These are phyloP conservation scores for Haliclona indistincta DNA, from an alignment of 37 sponge, comb jelly and placozoan species.

Conservation along the genomic window DNA sequence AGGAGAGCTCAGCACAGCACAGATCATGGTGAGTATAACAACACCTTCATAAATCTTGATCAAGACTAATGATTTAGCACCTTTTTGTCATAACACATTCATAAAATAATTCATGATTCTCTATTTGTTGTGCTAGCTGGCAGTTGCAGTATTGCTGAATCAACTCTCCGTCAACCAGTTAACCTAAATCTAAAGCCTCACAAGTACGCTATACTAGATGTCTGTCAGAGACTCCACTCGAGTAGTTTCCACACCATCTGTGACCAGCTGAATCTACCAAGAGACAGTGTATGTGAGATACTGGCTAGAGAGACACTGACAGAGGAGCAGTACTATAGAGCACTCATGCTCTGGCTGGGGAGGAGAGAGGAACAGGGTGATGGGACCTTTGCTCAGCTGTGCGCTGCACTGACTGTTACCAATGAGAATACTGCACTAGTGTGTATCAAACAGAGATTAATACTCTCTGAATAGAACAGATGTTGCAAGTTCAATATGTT, in stretches of 20 bases:
- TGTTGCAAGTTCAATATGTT: no score
- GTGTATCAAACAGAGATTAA: no score
- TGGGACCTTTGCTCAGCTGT: neutral
- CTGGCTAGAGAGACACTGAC: neutral
- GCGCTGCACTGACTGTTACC: neutral
- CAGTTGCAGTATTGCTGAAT: no score
- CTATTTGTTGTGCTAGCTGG: no score
- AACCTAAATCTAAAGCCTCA: neutral
- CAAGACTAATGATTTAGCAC: no score
- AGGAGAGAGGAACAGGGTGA: neutral
- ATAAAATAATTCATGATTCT: no score
- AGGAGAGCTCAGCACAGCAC: no score
- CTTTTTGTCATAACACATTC: no score
- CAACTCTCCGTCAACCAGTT: neutral
- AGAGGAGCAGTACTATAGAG: constrained; percentile 6
- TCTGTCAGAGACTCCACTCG: neutral
- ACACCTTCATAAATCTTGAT: no score
- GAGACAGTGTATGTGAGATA: neutral
- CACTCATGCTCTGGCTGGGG: neutral
- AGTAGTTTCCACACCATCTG: neutral
- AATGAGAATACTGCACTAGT: neutral
- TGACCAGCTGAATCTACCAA: neutral
- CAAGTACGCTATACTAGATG: constrained; percentile 20
- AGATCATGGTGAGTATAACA: no score
- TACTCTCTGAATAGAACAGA: no score